Evolutionary conservation across 92 coral and sea anemone genomes (phyloP), one percentile per base, ranked within the genome.

Genomic region (Palythoa grandiflora): DNA sequence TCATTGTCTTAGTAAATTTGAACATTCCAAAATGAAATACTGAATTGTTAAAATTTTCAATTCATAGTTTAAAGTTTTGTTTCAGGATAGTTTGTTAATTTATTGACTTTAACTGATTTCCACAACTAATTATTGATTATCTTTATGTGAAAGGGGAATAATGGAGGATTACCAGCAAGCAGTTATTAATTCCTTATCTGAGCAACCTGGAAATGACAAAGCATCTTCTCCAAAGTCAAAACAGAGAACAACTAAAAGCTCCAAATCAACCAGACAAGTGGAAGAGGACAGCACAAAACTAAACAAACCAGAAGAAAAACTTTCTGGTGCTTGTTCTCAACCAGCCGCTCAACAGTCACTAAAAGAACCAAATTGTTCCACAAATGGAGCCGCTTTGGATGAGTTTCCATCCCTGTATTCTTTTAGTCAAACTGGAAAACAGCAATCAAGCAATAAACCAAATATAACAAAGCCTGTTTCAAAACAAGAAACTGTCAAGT

Each of bases 221-320:
- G 48, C 80, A 11, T 75, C 71, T 61, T 78, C 77, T 66, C 77
- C 92, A 89, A 89, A 72, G 51, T 44, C 85, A 38, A 61, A 47
- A 66, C 76, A 6, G 12, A 65, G 20, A 59, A 81, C 38, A 39
- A 51, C 13, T 13, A 66, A 66, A 10, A 47, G 50, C 37, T 66
- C 75, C 13, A 77, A 53, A 19, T 57, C 83, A 50, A 17, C 38
- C 44, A 81, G 65, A 68, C 63, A 54, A 44, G 75, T 1, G 19
- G 28, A 63, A 36, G 60, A 40, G 47, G 86, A 60, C 38, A 7
- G 13, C 5, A 14, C 28, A 12, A 53, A 40, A 66, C 7, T 20
- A 19, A 40, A 68, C n/a, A 16, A 1, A 9, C 61, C 48, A 5
- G 71, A 66, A 12, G 53, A 47, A 15, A 71, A 19, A 40, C 47